Evolutionary conservation across 1,140 invertebrate genomes (phyloP).

Genomic region (Pseudomyrmex flavicornis): DNA sequence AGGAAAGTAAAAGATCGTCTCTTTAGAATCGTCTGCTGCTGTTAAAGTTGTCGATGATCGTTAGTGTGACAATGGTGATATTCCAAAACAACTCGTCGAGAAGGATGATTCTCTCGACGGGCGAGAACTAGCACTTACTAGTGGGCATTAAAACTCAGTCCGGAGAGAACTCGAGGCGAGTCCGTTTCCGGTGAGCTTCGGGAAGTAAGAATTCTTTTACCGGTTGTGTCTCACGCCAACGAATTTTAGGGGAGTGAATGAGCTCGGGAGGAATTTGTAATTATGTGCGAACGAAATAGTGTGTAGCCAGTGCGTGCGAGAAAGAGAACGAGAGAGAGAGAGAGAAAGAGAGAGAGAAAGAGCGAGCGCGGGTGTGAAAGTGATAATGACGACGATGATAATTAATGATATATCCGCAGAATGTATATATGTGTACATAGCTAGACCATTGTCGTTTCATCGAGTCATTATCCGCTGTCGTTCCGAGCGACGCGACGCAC

Average conservation of each 20-base stretch:
- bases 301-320: constrained; percentile 27
- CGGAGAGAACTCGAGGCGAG: constrained; percentile 28
- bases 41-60: background rate
- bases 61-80: constrained; percentile 24
- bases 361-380: constrained; percentile 43
- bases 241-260: constrained; percentile 48
- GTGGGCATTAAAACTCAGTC: constrained; percentile 66
- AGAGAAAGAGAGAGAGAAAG: constrained; percentile 34
- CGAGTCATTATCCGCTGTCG: constrained; percentile 75
- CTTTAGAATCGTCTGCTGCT: background rate
- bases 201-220: constrained; percentile 40
- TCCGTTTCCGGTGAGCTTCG: constrained; percentile 24
- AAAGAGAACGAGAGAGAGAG: background rate
- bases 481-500: constrained; percentile 28
- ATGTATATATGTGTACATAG: constrained; percentile 81
- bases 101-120: constrained; percentile 19
- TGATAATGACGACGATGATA: constrained; percentile 37
- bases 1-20: constrained; percentile 19
- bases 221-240: constrained; percentile 65
- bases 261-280: constrained; percentile 62
- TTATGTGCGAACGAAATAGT: constrained; percentile 55
- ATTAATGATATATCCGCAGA: constrained; percentile 35
- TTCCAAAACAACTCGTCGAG: constrained; percentile 21
- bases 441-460: constrained; percentile 78
- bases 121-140: constrained; percentile 55